These are phyloP conservation scores for Ectobius pallidus DNA, from an alignment of 2,888 invertebrate species.

Conservation along the genomic window DNA sequence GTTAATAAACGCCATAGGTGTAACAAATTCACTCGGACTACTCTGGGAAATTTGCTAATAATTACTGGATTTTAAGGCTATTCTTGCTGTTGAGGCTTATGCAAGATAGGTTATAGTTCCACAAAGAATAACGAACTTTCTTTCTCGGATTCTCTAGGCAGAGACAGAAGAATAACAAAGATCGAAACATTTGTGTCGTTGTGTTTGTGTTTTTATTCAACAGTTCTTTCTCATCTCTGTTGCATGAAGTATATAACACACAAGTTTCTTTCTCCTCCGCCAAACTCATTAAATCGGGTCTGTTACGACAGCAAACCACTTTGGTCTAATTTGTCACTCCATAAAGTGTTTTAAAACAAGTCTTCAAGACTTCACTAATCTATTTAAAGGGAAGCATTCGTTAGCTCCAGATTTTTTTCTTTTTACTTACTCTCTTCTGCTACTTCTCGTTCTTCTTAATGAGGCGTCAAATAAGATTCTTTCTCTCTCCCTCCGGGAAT, in stretches of 20 bases:
- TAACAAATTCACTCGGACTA: too few species aligned
- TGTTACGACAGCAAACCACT: slow-evolving; percentile 33
- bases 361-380: slow-evolving; percentile 39
- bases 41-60: too few species aligned
- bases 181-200: too few species aligned
- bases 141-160: too few species aligned
- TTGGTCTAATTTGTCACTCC: slow-evolving; percentile 41
- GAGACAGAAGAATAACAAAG: too few species aligned
- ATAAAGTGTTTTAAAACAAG: slow-evolving; percentile 39
- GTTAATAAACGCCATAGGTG: too few species aligned
- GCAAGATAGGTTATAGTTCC: too few species aligned
- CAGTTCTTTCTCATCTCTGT: neutral
- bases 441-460: slow-evolving; percentile 33
- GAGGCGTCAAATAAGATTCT: slow-evolving; percentile 40
- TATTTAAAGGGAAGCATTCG: slow-evolving; percentile 38
- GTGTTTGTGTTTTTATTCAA: too few species aligned
- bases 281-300: slow-evolving; percentile 31
- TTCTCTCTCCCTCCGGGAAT: slow-evolving; percentile 3
- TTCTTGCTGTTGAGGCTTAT: too few species aligned
- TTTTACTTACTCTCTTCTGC: slow-evolving; percentile 20
- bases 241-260: neutral
- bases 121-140: too few species aligned
- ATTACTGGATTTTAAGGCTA: too few species aligned
- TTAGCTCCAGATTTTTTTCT: slow-evolving; percentile 26
- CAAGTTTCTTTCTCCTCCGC: slow-evolving; percentile 18